Percentiles rank a stretch among this genome's conserved stretches.
phyloP scores from a whole-genome alignment of 1,140 invertebrate species.

The Platorchestia sp. region DNA sequence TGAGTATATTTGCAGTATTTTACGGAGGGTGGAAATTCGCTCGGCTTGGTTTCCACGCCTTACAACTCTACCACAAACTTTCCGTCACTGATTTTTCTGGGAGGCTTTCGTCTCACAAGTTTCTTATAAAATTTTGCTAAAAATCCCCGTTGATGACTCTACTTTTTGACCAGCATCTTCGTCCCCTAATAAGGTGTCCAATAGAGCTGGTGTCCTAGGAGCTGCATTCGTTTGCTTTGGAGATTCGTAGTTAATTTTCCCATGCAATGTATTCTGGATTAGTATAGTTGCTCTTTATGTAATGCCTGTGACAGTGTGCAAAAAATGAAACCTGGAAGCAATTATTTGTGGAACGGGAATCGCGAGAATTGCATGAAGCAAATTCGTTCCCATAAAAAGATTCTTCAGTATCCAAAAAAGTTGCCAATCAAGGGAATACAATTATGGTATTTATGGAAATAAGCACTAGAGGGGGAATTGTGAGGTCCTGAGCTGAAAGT shows the following conservation, averaged over 20 bases:
- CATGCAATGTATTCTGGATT: neutral
- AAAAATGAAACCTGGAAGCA: neutral
- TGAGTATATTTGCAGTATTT: slow-evolving; percentile 34
- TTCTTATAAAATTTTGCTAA: neutral
- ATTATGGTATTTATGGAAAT: no score
- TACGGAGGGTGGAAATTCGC: neutral
- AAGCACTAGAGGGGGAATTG: no score
- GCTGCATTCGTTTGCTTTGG: neutral
- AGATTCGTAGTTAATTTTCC: no score
- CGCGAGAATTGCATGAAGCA: no score
- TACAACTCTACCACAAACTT: neutral
- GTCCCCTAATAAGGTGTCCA: neutral
- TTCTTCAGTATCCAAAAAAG: neutral
- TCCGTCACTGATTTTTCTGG: neutral
- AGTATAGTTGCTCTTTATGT: neutral
- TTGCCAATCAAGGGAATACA: no score
- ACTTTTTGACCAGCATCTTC: neutral
- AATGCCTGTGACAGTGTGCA: neutral
- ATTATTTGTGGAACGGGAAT: neutral
- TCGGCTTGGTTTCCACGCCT: neutral
- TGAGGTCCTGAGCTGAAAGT: no score
- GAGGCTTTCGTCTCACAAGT: neutral
- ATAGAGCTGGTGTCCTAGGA: neutral
- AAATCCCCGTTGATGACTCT: neutral
- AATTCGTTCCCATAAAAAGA: no score